Conservation (phyloP, 2,113 vertebrate species). For the Equus przewalskii region DNA sequence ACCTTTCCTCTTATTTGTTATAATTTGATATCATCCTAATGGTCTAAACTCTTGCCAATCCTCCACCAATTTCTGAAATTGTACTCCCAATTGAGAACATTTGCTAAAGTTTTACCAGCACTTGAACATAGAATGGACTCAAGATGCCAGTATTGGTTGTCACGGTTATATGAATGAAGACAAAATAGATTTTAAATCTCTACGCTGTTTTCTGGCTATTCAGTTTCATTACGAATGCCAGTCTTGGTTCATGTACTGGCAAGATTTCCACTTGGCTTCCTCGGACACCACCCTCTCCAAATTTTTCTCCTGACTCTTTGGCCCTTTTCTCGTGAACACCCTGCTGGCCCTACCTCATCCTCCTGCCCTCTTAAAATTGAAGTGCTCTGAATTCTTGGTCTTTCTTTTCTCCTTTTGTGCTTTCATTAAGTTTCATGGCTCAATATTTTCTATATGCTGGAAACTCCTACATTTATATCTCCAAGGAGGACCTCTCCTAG, state of each 20-base stretch:
- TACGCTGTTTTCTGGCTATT: neutral
- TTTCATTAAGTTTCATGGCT: neutral
- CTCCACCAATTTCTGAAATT: neutral
- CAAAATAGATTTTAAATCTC: neutral
- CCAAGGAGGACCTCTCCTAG: neutral
- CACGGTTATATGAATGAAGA: neutral
- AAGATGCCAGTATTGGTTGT: neutral
- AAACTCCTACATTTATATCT: neutral
- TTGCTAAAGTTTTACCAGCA: neutral
- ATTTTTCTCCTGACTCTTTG: neutral
- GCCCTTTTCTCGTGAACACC: neutral
- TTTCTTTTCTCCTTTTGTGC: neutral
- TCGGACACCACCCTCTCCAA: neutral
- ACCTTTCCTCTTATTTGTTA: neutral
- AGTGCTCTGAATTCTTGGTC: neutral
- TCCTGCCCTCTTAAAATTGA: neutral
- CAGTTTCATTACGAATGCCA: neutral
- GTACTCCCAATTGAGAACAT: neutral
- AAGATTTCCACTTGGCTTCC: neutral
- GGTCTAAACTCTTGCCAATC: neutral
- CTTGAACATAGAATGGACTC: neutral
- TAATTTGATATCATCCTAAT: neutral
- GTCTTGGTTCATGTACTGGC: neutral
- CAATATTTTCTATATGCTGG: neutral
- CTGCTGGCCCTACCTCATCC: neutral